These are phyloP conservation scores for Odocoileus virginianus DNA, from an alignment of 2,113 vertebrate species.

Conservation along the genomic window DNA sequence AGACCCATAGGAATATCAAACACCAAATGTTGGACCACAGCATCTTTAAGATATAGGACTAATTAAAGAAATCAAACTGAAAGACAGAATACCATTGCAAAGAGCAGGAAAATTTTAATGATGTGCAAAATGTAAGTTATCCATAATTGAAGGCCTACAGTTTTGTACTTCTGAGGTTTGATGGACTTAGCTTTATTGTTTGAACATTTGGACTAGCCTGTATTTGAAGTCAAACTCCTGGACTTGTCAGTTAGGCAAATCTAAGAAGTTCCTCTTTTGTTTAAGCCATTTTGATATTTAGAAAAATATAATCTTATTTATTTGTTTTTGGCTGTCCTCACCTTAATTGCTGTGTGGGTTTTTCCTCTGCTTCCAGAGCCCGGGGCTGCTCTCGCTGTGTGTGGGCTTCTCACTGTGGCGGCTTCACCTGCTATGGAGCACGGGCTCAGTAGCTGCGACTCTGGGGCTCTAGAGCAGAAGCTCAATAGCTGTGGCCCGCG, in stretches of 20 bases:
- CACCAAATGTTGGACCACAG: slow-evolving; percentile 45
- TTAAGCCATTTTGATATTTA: slow-evolving; percentile 11
- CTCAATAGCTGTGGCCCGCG: neutral
- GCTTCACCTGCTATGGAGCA: neutral
- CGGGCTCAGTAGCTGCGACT: fast-evolving
- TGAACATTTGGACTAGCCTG: neutral
- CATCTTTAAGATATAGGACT: slow-evolving; percentile 56
- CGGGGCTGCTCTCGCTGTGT: fast-evolving
- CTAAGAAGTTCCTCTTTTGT: neutral
- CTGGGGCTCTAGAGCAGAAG: neutral
- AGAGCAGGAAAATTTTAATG: slow-evolving; percentile 48
- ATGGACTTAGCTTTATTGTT: neutral
- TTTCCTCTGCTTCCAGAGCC: neutral
- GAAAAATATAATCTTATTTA: neutral
- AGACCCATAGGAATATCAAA: slow-evolving; percentile 41
- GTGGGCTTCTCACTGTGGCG: neutral
- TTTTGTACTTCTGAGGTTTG: neutral
- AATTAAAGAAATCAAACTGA: slow-evolving; percentile 54
- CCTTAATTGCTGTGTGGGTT: neutral
- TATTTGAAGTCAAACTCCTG: neutral
- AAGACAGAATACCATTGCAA: slow-evolving; percentile 42
- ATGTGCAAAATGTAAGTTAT: slow-evolving; percentile 46
- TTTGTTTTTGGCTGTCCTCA: neutral
- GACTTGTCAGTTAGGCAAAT: neutral
- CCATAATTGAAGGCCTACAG: slow-evolving; percentile 21